phyloP scores from a whole-genome alignment of 2,888 invertebrate genomes.

The Caenorhabditis parvicauda region DNA sequence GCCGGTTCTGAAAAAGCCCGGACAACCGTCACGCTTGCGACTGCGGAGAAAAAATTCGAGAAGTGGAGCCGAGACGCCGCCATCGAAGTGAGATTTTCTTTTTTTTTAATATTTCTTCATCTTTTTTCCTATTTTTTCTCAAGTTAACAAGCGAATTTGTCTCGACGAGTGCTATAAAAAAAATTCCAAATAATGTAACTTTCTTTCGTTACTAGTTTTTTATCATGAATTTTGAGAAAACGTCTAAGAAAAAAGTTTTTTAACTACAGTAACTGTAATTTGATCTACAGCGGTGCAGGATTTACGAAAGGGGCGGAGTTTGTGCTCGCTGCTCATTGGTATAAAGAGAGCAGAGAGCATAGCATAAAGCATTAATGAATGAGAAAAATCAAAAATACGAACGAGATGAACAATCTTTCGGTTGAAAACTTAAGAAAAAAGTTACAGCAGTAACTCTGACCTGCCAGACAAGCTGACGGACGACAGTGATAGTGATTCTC shows the following conservation, averaged over 20 bases:
- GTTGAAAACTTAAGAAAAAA: not conserved
- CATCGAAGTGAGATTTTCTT: not conserved
- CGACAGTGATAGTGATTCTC: slow-evolving; percentile 45
- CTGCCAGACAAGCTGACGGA: slow-evolving; percentile 39
- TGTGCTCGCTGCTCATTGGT: not conserved
- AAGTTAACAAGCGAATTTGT: no score
- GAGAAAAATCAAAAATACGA: no score
- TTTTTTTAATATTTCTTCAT: not conserved
- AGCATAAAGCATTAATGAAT: no score
- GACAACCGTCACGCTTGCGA: slow-evolving; percentile 44
- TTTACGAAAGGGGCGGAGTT: no score
- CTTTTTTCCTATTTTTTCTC: no score
- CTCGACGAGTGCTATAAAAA: not conserved
- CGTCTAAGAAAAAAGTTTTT: no score
- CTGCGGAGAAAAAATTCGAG: slow-evolving; percentile 9
- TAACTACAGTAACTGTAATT: no score
- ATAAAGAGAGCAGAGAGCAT: no score
- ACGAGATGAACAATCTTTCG: not conserved
- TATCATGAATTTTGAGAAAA: no score
- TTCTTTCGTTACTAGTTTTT: no score
- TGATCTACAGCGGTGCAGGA: no score
- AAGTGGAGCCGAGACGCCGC: not conserved
- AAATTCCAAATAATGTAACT: not conserved
- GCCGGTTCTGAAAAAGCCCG: slow-evolving; percentile 62
- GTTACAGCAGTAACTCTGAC: not conserved